phyloP scores from a whole-genome alignment of 2,113 vertebrate genomes.

The Paramormyrops kingsleyae region DNA sequence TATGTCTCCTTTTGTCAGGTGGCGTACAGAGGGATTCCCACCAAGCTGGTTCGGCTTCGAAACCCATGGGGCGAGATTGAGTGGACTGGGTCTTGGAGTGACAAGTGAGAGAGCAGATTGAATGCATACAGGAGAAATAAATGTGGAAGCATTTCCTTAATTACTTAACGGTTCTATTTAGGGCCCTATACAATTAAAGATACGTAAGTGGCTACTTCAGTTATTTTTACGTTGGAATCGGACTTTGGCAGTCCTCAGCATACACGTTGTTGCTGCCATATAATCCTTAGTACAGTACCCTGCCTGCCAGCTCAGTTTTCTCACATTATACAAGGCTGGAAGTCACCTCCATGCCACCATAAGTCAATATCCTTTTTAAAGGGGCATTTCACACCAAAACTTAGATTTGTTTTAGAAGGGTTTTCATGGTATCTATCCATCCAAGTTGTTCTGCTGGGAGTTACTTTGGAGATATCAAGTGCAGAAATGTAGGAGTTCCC shows the following conservation, averaged over 20 bases:
- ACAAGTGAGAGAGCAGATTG: conserved; percentile 58
- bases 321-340: neutral
- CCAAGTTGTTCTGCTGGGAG: too few species aligned
- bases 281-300: neutral
- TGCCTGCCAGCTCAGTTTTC: neutral
- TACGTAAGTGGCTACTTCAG: neutral
- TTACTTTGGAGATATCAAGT: too few species aligned
- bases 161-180: neutral
- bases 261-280: neutral
- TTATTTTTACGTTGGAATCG: neutral
- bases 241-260: too few species aligned
- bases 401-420: too few species aligned
- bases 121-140: neutral
- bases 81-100: conserved; percentile 92
- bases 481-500: too few species aligned
- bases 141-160: neutral
- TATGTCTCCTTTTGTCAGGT: conserved; percentile 54
- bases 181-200: neutral
- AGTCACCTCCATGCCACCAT: neutral
- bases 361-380: neutral
- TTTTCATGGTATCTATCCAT: too few species aligned
- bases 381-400: neutral
- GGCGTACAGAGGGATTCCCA: conserved; percentile 64
- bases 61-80: conserved; percentile 96
- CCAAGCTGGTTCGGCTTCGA: conserved; percentile 79